Conservation (phyloP, 2,797 vertebrate species). For the Tokudaia muenninki region DNA sequence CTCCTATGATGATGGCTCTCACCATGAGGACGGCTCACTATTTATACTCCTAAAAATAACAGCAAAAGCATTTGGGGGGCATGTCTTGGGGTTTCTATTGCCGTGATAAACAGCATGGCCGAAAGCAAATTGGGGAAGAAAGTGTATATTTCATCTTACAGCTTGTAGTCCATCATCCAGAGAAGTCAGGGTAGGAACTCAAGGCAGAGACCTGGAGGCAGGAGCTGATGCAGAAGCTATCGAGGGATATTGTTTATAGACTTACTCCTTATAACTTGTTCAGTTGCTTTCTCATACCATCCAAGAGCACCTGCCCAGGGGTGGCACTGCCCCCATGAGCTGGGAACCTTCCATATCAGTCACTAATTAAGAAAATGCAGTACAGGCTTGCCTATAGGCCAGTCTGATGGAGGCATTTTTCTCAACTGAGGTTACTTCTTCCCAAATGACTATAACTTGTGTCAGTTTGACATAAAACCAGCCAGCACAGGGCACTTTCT, state of each 20-base stretch:
- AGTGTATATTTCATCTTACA: not conserved
- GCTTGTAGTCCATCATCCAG: not conserved
- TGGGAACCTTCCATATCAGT: not conserved
- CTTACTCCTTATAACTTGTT: not conserved
- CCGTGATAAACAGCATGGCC: not conserved
- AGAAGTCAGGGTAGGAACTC: not conserved
- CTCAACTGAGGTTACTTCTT: not conserved
- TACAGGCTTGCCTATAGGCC: not conserved
- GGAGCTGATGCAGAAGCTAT: not conserved
- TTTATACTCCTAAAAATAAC: not conserved
- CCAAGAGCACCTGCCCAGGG: not conserved
- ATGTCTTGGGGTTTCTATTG: not conserved
- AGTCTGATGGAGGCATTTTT: not conserved
- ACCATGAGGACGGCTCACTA: not conserved
- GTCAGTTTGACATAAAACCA: not conserved
- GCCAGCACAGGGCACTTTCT: no score
- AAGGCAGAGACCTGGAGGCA: not conserved
- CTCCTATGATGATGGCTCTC: not conserved
- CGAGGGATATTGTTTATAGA: not conserved
- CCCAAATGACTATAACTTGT: not conserved
- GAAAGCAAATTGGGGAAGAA: not conserved
- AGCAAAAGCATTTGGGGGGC: not conserved
- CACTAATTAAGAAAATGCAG: not conserved
- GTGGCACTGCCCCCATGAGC: not conserved
- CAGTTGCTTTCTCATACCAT: not conserved